Evolutionary conservation across 1,140 invertebrate genomes (phyloP).

Genomic region (Oedothorax gibbosus): DNA sequence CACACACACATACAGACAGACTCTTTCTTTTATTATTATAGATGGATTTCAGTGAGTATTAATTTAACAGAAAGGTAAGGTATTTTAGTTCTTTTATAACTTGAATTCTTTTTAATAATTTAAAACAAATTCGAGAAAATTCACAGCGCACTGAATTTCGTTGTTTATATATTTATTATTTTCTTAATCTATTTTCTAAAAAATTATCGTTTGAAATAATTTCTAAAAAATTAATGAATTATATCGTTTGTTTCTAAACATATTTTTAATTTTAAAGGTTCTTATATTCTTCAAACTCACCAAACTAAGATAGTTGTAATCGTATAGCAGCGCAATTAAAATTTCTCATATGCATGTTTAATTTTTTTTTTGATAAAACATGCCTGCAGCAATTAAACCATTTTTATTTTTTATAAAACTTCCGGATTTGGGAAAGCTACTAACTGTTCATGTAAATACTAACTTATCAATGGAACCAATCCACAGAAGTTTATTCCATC

Average conservation of each 20-base stretch:
- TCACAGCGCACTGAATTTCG: too few species aligned
- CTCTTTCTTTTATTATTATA: too few species aligned
- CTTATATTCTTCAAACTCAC: not conserved
- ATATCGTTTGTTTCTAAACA: not conserved
- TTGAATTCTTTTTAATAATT: too few species aligned
- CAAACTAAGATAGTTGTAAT: not conserved
- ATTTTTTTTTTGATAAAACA: not conserved
- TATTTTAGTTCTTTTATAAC: too few species aligned
- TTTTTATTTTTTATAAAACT: constrained; percentile 28
- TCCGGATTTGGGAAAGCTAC: constrained; percentile 12
- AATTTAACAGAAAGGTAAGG: too few species aligned
- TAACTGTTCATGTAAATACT: constrained; percentile 14
- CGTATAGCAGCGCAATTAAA: not conserved
- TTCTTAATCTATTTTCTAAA: not conserved
- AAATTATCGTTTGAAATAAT: constrained; percentile 14
- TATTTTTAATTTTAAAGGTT: not conserved
- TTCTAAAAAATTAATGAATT: too few species aligned
- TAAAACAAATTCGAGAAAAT: too few species aligned
- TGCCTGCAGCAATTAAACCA: not conserved
- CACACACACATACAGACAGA: too few species aligned
- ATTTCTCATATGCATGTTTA: not conserved
- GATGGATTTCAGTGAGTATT: too few species aligned
- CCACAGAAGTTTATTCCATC: constrained; percentile 9
- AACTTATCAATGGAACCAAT: not conserved
- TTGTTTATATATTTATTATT: too few species aligned